phyloP scores from a whole-genome alignment of 2,113 vertebrate genomes.

The Hippotragus niger region DNA sequence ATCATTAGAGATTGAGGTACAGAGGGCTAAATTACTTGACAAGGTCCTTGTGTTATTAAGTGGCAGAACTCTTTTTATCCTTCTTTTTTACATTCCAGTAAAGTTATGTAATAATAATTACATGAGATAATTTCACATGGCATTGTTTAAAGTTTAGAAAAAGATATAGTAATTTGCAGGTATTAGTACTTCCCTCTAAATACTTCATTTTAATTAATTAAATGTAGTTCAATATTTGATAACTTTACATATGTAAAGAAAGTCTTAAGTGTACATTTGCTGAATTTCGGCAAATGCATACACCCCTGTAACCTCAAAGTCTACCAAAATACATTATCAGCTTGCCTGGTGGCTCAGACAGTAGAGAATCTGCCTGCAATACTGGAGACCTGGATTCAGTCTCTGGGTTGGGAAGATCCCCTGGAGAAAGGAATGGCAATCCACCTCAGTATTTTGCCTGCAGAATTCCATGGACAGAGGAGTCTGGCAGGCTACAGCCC shows the following conservation, averaged over 20 bases:
- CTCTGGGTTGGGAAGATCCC: neutral
- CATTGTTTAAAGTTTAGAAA: neutral
- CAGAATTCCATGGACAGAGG: neutral
- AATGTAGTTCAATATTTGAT: neutral
- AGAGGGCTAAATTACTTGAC: neutral
- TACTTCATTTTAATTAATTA: neutral
- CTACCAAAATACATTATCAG: neutral
- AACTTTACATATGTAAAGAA: neutral
- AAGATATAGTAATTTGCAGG: neutral
- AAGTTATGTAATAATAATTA: neutral
- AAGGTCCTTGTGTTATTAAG: neutral
- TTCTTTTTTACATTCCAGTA: neutral
- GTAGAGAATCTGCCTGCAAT: neutral
- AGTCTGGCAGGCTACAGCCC: neutral
- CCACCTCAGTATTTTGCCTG: neutral
- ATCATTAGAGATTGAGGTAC: neutral
- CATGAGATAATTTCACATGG: neutral
- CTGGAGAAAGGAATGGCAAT: neutral
- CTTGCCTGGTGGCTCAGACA: neutral
- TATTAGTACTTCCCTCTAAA: neutral
- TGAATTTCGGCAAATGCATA: neutral
- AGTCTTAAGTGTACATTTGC: neutral
- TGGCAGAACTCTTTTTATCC: neutral
- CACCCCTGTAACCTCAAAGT: neutral
- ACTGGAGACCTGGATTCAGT: neutral